Evolutionary conservation across 2,113 vertebrate species (phyloP), one percentile per base, ranked within the genome.

Genomic region (Sinocyclocheilus anophthalmus): DNA sequence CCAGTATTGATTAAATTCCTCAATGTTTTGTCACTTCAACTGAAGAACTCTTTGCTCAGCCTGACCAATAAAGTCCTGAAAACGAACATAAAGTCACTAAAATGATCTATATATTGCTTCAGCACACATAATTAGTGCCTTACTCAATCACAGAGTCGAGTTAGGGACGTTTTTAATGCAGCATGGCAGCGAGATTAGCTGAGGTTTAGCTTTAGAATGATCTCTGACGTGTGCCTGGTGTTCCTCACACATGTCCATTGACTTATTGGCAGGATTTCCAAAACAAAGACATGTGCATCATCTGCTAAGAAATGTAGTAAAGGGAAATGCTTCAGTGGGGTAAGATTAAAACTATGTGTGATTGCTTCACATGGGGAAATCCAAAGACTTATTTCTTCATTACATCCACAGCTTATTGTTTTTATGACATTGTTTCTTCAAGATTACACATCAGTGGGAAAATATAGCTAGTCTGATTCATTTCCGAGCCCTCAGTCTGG

Each of bases 361-460:
- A 94, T 95, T 94, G 93, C 92, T 94, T 91, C 92, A 92, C 92
- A 92, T 94, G 92, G 16, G 63, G 33, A 65, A 88, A 89, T 76
- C 81, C 75, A 83, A 69, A 81, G 30, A 88, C 84, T 94, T 94
- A 95, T 96, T 93, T 95, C 95, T 94, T 94, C 90, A 95, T 97
- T 96, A 95, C 94, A 92, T 94, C 92, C 89, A 92, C 90, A 85
- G 89, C 76, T 89, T 94, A 97, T 96, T 95, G 96, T 97, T 96
- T 98, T 97, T 89, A 95, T 97, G 95, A 95, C 95, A 94, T 92
- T 89, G 93, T 94, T 96, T 91, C 94, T 94, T 92, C 91, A 94
- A 93, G 93, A 92, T 90, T 95, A 94, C 93, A 93, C 93, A 93
- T 95, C 93, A 94, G 90, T 89, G 92, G 92, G 95, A 95, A 94